A percentile compares a stretch with the other conserved stretches of the same genome.
These are phyloP conservation scores for Nothoprocta perdicaria DNA, from an alignment of 2,113 vertebrate species.

Conservation along the genomic window DNA sequence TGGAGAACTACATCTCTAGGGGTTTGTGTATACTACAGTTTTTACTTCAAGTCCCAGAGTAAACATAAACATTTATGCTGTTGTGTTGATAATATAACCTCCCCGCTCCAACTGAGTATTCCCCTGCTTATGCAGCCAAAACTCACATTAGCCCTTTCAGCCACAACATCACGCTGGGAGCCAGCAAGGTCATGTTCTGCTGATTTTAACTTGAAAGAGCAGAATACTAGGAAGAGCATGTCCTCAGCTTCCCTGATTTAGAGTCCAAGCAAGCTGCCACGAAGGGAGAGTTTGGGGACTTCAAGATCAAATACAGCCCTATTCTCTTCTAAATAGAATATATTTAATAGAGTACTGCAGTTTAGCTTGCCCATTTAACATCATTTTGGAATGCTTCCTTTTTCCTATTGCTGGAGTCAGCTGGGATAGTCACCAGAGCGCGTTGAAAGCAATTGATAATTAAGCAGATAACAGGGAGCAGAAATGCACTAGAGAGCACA, in stretches of 20 bases:
- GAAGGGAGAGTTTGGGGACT: slow-evolving; percentile 41
- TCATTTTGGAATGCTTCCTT: neutral
- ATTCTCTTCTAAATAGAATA: slow-evolving; percentile 14
- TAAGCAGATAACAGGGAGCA: neutral
- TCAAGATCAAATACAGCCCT: slow-evolving; percentile 12
- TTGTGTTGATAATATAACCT: slow-evolving; percentile 45
- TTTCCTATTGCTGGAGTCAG: neutral
- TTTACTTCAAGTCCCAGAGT: slow-evolving; percentile 44
- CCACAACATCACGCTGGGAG: slow-evolving; percentile 44
- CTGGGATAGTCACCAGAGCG: neutral
- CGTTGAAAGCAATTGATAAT: slow-evolving; percentile 2
- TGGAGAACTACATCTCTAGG: slow-evolving; percentile 43
- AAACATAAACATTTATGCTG: slow-evolving; percentile 62
- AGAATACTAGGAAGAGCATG: slow-evolving; percentile 45
- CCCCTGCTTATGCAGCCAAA: slow-evolving; percentile 47
- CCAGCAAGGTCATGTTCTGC: slow-evolving; percentile 24
- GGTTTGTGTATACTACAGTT: neutral
- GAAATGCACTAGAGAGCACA: neutral
- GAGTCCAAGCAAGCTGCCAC: neutral
- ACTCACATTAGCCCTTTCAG: slow-evolving; percentile 59
- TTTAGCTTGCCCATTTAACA: neutral
- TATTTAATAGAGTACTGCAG: neutral
- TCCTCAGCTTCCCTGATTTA: slow-evolving; percentile 44
- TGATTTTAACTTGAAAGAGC: slow-evolving; percentile 49
- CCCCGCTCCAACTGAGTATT: slow-evolving; percentile 54